These are phyloP conservation scores for Pentalonia nigronervosa DNA, from an alignment of 1,140 invertebrate species.

Conservation along the genomic window DNA sequence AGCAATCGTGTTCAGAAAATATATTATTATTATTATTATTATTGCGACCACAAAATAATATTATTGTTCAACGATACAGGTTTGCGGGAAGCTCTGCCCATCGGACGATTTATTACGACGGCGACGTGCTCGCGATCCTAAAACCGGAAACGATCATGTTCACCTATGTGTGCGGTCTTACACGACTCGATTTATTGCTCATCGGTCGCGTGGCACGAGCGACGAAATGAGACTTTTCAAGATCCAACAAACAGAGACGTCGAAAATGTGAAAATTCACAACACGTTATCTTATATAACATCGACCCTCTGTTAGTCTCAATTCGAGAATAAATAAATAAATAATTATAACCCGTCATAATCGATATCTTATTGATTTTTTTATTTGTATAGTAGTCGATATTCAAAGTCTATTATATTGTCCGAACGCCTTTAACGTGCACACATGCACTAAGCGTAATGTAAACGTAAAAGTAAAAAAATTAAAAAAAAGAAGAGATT, in stretches of 20 bases:
- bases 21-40: constrained; percentile 3
- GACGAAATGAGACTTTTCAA: neutral
- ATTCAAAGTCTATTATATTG: too few species aligned
- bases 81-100: neutral
- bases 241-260: neutral
- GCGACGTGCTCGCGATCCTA: neutral
- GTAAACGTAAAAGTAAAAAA: too few species aligned
- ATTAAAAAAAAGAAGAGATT: too few species aligned
- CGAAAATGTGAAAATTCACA: neutral
- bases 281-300: neutral
- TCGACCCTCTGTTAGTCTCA: neutral
- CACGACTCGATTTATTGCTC: neutral
- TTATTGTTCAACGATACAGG: neutral
- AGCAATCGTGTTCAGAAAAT: neutral
- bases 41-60: neutral
- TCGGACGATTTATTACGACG: neutral
- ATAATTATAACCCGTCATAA: too few species aligned
- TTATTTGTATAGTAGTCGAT: too few species aligned
- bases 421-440: too few species aligned
- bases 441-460: too few species aligned
- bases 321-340: neutral
- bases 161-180: neutral
- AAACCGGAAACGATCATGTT: neutral
- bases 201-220: neutral
- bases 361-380: too few species aligned